Evolutionary conservation across 64 coral and sea anemone genomes (phyloP), one percentile per base, ranked within the genome.

Genomic region (Actinia equina): DNA sequence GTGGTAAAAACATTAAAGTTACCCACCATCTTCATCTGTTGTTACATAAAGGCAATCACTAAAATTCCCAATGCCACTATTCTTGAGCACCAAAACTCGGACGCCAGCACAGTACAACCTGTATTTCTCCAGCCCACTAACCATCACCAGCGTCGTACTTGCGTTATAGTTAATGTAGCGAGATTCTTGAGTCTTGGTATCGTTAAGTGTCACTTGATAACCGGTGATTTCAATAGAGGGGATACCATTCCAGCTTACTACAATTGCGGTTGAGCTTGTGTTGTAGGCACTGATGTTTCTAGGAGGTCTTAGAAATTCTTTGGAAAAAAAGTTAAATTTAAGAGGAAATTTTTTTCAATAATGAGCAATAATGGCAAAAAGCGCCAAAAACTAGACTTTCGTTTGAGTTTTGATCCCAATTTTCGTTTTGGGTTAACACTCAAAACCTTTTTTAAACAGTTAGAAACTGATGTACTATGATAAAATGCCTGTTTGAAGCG

Each of bases 1-100:
- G 30, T 37, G 30, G 30, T 37, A 37, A 37, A 37, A 37, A 37
- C 30, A 37, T 22, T 15, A 81, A 52, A 13, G 43, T 16, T 22
- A 18, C 82, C 44, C 51, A 90, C 89, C 83, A 77, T 84, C 82
- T 30, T 90, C 89, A 22, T 85, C 89, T n/a, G 89, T 90, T 0
- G 89, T 85, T 12, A 90, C 27, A 54, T 77, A 43, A 16, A 49
- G 22, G 74, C 89, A 90, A 4, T 85, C 67, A 43, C 82, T 90
- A 43, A 44, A 54, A 16, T 90, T 90, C 59, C 89, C 82, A n/a
- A 41, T 83, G 3, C 27, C 63, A 58, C 57, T 78, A 30, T 53
- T 67, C 3, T 49, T 90, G 19, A 67, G 54, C 17, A 70, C 69
- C 18, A 83, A 22, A 65, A 65, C 22, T 6, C 89, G 63, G 55